These are phyloP conservation scores for Neosalanx taihuensis DNA, from an alignment of 2,797 vertebrate species.

Conservation along the genomic window DNA sequence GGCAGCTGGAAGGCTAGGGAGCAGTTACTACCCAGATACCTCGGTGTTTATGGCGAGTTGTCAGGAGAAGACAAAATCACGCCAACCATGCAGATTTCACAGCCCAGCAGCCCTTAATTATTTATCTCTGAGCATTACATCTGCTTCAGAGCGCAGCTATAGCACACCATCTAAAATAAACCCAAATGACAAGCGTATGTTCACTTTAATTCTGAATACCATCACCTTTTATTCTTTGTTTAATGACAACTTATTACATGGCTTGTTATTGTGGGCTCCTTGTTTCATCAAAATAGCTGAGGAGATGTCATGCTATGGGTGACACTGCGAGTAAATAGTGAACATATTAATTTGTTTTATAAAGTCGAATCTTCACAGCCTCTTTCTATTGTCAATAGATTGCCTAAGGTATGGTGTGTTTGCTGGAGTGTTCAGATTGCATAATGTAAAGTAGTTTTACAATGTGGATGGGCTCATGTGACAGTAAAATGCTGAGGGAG, in stretches of 20 bases:
- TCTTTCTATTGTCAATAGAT: background rate
- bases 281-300: background rate
- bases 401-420: constrained; percentile 26
- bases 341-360: background rate
- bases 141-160: constrained; percentile 43
- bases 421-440: constrained; percentile 48
- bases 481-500: constrained; percentile 44
- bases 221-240: background rate
- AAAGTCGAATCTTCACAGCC: background rate
- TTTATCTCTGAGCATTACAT: constrained; percentile 58
- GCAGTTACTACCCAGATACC: constrained; percentile 56
- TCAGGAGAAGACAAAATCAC: constrained; percentile 39
- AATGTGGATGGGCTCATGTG: constrained; percentile 16
- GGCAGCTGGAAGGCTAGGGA: constrained; percentile 64
- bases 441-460: constrained; percentile 35
- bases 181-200: constrained; percentile 47
- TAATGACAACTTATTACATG: background rate
- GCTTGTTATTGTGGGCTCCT: background rate
- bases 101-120: constrained; percentile 56
- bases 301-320: background rate
- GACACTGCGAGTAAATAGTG: background rate
- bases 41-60: constrained; percentile 53
- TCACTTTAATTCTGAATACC: constrained; percentile 20
- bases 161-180: constrained; percentile 28
- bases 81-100: constrained; percentile 32